Conservation (phyloP, 2,888 invertebrate genomes). For the Deilephila elpenor region DNA sequence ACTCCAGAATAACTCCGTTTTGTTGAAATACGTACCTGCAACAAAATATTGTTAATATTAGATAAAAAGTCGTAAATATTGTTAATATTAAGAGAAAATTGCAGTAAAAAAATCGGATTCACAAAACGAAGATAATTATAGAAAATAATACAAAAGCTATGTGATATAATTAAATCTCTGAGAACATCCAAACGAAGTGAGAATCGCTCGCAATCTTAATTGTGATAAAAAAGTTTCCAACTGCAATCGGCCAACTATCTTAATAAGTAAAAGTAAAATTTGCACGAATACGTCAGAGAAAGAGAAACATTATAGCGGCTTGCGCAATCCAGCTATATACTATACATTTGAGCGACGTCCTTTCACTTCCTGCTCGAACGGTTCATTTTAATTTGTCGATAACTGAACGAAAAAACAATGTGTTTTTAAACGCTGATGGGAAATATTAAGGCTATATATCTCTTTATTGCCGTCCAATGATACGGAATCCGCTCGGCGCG, state of each 20-base stretch:
- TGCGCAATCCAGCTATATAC: slow-evolving; percentile 32
- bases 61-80: slow-evolving; percentile 39
- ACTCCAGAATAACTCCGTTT: slow-evolving; percentile 36
- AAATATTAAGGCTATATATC: slow-evolving; percentile 6
- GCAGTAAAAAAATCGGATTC: neutral
- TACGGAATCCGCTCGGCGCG: slow-evolving; percentile 19
- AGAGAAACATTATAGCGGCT: slow-evolving; percentile 31
- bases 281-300: slow-evolving; percentile 28
- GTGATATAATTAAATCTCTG: slow-evolving; percentile 19
- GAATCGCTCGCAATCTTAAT: slow-evolving; percentile 15
- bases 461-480: slow-evolving; percentile 23
- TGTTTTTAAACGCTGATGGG: slow-evolving; percentile 12
- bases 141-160: neutral
- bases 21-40: slow-evolving; percentile 61
- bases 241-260: slow-evolving; percentile 15
- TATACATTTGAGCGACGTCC: slow-evolving; percentile 30
- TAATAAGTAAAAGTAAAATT: slow-evolving; percentile 32
- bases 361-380: slow-evolving; percentile 32
- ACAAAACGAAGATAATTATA: neutral
- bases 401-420: slow-evolving; percentile 10
- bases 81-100: neutral
- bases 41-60: slow-evolving; percentile 44
- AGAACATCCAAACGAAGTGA: slow-evolving; percentile 10
- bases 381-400: slow-evolving; percentile 27
- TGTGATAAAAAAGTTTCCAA: slow-evolving; percentile 15